Evolutionary conservation across 2,797 vertebrate species (phyloP), one percentile per base, ranked within the genome.

Genomic region (Liasis olivaceus): DNA sequence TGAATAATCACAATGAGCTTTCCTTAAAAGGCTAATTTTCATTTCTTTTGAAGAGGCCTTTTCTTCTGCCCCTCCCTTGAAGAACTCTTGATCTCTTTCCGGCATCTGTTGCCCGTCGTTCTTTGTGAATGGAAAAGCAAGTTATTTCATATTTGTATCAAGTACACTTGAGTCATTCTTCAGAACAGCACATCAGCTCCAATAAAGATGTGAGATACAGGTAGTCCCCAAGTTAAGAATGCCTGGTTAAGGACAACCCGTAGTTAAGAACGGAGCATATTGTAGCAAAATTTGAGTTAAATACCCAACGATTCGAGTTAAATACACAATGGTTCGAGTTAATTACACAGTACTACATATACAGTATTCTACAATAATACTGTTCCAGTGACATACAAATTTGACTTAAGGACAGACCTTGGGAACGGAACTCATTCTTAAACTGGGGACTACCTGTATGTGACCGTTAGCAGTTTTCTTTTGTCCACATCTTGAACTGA

Each of bases 11-110:
- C 95, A 94, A 58, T 59, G 90, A 91, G 59, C 92, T 95, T 12
- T 93, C 2, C 0, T 90, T 91, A 58, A 91, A 93, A 93, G 93
- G 89, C 77, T 91, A 2, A 0, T 93, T 94, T 88, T 95, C 94
- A 87, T 91, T 95, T 94, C 89, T 94, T 63, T n/a, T 69, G 58
- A 91, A 95, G 93, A 93, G 69, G 94, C 85, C 92, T 59, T 93
- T 96, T 94, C 47, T 93, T 59, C 91, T 95, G 84, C 87, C 95
- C 28, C 91, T 96, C 95, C 87, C 88, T 13, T 81, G 63, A 90
- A 60, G 58, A 93, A 95, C 90, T 93, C 89, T 94, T 51, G 96
- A 96, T 96, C 97, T 95, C 91, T 94, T 97, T 96, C 95, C 96
- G 96, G 94, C 95, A 97, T 97, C 96, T 96, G 95, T 95, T 0